Evolutionary conservation across 1,140 invertebrate species (phyloP), one percentile per base, ranked within the genome.

Genomic region (Drosophila erecta): DNA sequence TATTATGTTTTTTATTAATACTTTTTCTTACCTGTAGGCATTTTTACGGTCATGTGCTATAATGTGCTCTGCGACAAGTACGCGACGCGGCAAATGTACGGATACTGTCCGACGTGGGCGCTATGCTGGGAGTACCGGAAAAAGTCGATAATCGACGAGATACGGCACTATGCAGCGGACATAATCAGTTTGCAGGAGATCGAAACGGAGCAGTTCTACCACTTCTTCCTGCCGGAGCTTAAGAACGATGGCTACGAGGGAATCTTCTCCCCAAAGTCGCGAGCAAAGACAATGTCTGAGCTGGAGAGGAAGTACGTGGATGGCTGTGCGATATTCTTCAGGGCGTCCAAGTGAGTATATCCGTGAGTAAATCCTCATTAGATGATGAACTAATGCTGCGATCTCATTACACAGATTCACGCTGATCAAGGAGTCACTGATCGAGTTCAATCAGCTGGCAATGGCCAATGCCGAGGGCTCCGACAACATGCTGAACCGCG

Each of bases 31-130:
- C 79, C 93, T 92, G 2, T 93, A 97, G 97, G 97, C 94, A 97
- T 98, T 92, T 98, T 99, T 93, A 99, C 98, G 54, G 98, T 99
- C 66, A 99, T 99, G 97, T 99, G 98, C 93, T 99, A 99, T 94
- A 99, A 99, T 93, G 98, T 99, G 56, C 94, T 99, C 58, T 99
- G 99, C 93, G 98, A 99, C 93, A 99, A 99, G 93, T 99, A 99
- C 90, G 98, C 98, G 24, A 99, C 98, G 15, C 93, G 98, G 79
- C 97, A 98, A 92, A 98, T 98, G 96, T 99, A 99, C 93, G 98
- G 97, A 67, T 99, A 99, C 93, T 99, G 98, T 93, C 98, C 98
- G 2, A 96, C 96, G 71, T 99, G 98, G 98, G 98, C 98, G 22
- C 94, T 99, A 12, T 96, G 97, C 91, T 99, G 99, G 99, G 98